A percentile compares a stretch with the other conserved stretches of the same genome.
Conservation (phyloP, 1,140 invertebrate species). For the Mycetomoellerius zeteki region DNA sequence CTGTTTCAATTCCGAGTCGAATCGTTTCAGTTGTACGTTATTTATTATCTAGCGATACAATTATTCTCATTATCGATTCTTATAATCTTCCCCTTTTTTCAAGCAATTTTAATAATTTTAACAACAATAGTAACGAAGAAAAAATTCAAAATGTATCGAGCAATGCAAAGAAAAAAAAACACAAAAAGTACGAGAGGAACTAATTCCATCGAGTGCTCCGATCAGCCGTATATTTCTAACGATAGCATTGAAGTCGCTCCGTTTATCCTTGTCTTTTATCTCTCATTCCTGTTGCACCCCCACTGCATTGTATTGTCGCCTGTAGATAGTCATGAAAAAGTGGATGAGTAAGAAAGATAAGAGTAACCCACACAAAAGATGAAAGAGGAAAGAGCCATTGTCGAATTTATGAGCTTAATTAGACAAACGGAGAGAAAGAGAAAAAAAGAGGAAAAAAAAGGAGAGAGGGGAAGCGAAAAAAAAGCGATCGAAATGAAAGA, state of each 20-base stretch:
- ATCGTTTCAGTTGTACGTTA: neutral
- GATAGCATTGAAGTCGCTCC: constrained; percentile 29
- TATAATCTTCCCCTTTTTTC: neutral
- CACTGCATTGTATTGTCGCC: constrained; percentile 12
- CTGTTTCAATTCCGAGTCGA: neutral
- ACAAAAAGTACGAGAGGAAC: neutral
- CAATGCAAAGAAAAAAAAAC: neutral
- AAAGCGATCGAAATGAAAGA: constrained; percentile 1
- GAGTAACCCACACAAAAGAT: constrained; percentile 32
- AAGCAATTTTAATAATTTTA: neutral
- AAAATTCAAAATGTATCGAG: neutral
- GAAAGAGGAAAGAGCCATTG: neutral
- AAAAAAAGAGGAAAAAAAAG: neutral
- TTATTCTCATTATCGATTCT: neutral
- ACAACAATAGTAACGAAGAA: neutral
- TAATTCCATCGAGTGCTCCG: constrained; percentile 51
- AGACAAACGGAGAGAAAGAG: neutral
- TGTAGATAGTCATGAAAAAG: constrained; percentile 2
- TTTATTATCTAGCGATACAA: constrained; percentile 8
- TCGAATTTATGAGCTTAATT: constrained; percentile 28
- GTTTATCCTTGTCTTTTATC: constrained; percentile 24
- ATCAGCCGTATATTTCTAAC: constrained; percentile 33
- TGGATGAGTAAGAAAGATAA: constrained; percentile 35
- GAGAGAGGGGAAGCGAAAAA: neutral
- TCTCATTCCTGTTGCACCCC: neutral